Conservation (phyloP, 2,113 vertebrate genomes). For the Hemibagrus wyckioides region DNA sequence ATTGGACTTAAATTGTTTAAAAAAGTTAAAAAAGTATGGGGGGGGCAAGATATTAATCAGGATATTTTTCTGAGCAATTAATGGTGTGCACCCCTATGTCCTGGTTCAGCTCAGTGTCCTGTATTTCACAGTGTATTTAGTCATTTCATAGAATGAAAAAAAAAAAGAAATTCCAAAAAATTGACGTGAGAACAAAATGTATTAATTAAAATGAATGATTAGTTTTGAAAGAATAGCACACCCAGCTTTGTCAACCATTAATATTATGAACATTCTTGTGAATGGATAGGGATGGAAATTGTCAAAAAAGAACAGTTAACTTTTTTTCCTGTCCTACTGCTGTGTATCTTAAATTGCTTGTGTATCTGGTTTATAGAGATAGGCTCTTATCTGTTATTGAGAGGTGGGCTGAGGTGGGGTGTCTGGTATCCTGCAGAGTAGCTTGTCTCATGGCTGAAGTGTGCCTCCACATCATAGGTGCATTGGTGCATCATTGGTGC, state of each 20-base stretch:
- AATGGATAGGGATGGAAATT: neutral
- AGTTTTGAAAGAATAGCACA: neutral
- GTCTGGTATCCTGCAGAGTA: slow-evolving; percentile 50
- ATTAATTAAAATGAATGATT: neutral
- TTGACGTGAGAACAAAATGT: neutral
- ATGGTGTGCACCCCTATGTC: neutral
- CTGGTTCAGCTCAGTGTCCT: neutral
- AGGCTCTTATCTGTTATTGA: slow-evolving; percentile 58
- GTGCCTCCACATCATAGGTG: slow-evolving; percentile 44
- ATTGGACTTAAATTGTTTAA: neutral
- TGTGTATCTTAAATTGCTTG: slow-evolving; percentile 53
- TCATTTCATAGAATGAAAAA: too few species aligned
- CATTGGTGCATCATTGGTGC: slow-evolving; percentile 34
- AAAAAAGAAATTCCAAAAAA: neutral
- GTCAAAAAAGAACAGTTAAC: neutral
- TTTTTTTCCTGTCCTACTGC: slow-evolving; percentile 16
- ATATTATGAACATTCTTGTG: neutral
- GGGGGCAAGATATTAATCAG: neutral
- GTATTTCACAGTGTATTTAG: too few species aligned
- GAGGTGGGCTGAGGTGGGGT: slow-evolving; percentile 50
- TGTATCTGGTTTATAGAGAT: slow-evolving; percentile 57
- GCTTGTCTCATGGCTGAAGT: slow-evolving; percentile 44
- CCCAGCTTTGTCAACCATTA: neutral
- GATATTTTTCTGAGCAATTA: neutral
- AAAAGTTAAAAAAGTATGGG: neutral